These are phyloP conservation scores for Eumaeus atala DNA, from an alignment of 1,140 invertebrate genomes.

Conservation along the genomic window DNA sequence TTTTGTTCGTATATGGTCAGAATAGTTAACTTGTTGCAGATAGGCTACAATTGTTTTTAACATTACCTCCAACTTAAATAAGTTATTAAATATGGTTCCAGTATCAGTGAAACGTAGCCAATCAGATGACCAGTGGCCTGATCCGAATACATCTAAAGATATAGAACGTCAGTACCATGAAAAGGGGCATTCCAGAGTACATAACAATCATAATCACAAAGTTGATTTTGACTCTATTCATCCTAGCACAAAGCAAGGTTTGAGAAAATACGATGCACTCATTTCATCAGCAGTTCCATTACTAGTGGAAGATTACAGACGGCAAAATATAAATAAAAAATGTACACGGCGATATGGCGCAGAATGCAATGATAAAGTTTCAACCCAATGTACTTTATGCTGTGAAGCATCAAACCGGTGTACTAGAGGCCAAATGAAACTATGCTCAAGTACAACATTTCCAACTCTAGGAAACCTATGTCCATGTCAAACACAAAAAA, in stretches of 20 bases:
- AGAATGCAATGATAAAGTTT: slow-evolving; percentile 6
- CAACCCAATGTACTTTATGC: slow-evolving; percentile 5
- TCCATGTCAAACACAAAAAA: slow-evolving; percentile 28
- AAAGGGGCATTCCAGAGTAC: slow-evolving; percentile 38
- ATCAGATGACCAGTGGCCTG: not conserved
- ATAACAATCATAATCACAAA: slow-evolving; percentile 34
- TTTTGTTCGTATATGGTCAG: too few species aligned
- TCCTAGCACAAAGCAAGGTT: slow-evolving; percentile 25
- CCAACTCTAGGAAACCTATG: slow-evolving; percentile 19
- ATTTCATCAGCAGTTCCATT: slow-evolving; percentile 17
- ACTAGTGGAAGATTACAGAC: slow-evolving; percentile 28
- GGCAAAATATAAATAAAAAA: slow-evolving; percentile 24
- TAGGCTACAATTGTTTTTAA: too few species aligned
- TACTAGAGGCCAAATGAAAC: slow-evolving; percentile 33
- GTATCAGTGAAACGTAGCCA: slow-evolving; percentile 28
- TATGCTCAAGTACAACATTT: slow-evolving; percentile 18
- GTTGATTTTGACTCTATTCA: slow-evolving; percentile 27
- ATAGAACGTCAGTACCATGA: slow-evolving; percentile 26
- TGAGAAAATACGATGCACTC: slow-evolving; percentile 28
- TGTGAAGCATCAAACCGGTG: slow-evolving; percentile 27
- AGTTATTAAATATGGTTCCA: slow-evolving; percentile 16
- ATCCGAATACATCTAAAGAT: slow-evolving; percentile 28
- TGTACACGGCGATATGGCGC: slow-evolving; percentile 37
- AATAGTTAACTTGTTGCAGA: too few species aligned
- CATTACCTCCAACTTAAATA: too few species aligned